A percentile compares a stretch with the other conserved stretches of the same genome.
phyloP scores from a whole-genome alignment of 1,140 invertebrate species.

The Xylocopa sonorina region DNA sequence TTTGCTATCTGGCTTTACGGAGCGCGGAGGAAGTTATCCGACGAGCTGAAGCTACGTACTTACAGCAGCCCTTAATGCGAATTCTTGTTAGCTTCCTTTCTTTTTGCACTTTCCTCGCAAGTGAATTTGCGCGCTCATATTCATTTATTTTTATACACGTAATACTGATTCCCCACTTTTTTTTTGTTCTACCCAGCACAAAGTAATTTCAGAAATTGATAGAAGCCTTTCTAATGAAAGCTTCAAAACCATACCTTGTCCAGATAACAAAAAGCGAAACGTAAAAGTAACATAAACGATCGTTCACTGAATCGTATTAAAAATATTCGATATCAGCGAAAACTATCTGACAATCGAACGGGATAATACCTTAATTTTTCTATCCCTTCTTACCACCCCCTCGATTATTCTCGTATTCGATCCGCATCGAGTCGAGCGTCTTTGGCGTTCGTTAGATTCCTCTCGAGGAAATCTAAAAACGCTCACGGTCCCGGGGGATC shows the following conservation, averaged over 20 bases:
- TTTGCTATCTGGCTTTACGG: slow-evolving; percentile 19
- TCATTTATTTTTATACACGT: no score
- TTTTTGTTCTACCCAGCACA: no score
- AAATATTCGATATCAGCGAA: slow-evolving; percentile 6
- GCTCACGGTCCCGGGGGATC: slow-evolving; percentile 17
- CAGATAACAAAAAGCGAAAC: no score
- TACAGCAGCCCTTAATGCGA: background rate
- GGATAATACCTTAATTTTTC: slow-evolving; percentile 3
- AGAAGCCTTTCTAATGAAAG: no score
- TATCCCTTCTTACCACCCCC: background rate
- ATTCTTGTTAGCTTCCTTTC: background rate
- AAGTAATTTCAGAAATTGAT: no score
- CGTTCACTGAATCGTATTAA: background rate
- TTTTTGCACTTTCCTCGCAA: background rate
- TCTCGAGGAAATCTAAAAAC: slow-evolving; percentile 40
- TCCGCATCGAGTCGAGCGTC: background rate
- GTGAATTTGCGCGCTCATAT: background rate
- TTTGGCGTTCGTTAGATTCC: slow-evolving; percentile 7
- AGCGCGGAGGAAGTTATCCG: slow-evolving; percentile 7
- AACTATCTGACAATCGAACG: slow-evolving; percentile 1
- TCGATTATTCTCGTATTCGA: slow-evolving; percentile 1
- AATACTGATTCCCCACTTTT: no score
- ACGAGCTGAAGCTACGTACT: background rate
- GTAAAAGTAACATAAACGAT: no score
- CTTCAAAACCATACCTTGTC: no score